Percentiles rank a stretch among this genome's conserved stretches.
Conservation (phyloP, 2,888 invertebrate species). For the Cistogaster globosa region DNA sequence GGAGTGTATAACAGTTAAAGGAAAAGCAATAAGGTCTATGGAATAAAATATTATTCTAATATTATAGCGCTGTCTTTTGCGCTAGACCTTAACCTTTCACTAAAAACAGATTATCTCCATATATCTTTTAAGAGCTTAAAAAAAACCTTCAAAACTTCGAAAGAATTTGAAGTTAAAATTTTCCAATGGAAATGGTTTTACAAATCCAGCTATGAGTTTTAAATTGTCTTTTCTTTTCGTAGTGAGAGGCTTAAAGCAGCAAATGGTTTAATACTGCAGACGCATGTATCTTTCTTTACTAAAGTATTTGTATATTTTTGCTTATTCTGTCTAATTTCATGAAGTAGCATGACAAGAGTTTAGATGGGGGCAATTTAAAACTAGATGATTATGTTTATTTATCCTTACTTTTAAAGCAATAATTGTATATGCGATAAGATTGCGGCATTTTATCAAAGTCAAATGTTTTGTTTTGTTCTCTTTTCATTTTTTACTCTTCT, state of each 20-base stretch:
- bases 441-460: slow-evolving; percentile 60
- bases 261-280: not conserved
- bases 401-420: not conserved
- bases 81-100: too few species aligned
- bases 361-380: not conserved
- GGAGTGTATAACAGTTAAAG: too few species aligned
- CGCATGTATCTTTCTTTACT: not conserved
- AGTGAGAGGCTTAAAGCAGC: slow-evolving; percentile 34
- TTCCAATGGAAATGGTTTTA: slow-evolving; percentile 16
- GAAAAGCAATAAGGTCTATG: too few species aligned
- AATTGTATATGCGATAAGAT: not conserved
- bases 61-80: too few species aligned
- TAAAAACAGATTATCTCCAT: too few species aligned
- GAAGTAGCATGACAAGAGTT: not conserved
- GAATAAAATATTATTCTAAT: too few species aligned
- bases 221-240: not conserved
- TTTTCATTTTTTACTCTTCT: slow-evolving; percentile 5
- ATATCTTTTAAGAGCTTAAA: too few species aligned
- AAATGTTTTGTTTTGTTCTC: not conserved
- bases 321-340: not conserved
- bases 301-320: slow-evolving; percentile 1
- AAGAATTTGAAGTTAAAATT: not conserved
- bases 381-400: not conserved
- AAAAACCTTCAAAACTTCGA: too few species aligned
- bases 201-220: not conserved